Percentiles rank a stretch among this genome's conserved stretches.
Conservation (phyloP, 2,797 vertebrate species). For the Eremophila alpestris region DNA sequence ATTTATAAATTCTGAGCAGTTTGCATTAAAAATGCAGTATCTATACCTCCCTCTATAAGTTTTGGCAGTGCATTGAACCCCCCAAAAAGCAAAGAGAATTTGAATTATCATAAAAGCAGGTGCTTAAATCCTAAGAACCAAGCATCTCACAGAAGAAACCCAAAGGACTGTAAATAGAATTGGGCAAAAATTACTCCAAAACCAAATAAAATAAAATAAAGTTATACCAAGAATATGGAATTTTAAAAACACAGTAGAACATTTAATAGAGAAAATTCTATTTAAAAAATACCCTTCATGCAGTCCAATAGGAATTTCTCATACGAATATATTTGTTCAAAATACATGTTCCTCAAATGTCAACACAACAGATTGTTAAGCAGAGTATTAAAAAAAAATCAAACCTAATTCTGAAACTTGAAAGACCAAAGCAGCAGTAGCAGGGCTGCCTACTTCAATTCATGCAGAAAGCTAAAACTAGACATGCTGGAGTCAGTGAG, state of each 20-base stretch:
- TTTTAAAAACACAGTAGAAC: neutral
- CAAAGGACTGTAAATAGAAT: neutral
- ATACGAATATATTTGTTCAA: neutral
- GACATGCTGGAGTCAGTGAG: neutral
- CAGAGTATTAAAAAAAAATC: neutral
- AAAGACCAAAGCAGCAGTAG: neutral
- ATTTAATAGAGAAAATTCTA: neutral
- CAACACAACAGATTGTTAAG: neutral
- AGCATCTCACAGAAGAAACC: neutral
- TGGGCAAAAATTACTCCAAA: neutral
- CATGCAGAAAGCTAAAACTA: neutral
- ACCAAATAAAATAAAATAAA: neutral
- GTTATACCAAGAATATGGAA: neutral
- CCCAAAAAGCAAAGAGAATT: neutral
- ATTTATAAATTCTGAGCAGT: conserved; percentile 4
- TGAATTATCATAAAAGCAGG: neutral
- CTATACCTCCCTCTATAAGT: neutral
- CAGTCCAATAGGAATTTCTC: neutral
- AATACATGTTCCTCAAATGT: neutral
- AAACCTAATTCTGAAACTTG: neutral
- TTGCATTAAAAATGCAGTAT: neutral
- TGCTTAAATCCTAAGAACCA: neutral
- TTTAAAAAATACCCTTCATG: neutral
- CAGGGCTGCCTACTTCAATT: neutral
- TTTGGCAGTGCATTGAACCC: neutral